Evolutionary conservation across 2,888 invertebrate genomes (phyloP), one percentile per base, ranked within the genome.

Genomic region (Buathra laborator): DNA sequence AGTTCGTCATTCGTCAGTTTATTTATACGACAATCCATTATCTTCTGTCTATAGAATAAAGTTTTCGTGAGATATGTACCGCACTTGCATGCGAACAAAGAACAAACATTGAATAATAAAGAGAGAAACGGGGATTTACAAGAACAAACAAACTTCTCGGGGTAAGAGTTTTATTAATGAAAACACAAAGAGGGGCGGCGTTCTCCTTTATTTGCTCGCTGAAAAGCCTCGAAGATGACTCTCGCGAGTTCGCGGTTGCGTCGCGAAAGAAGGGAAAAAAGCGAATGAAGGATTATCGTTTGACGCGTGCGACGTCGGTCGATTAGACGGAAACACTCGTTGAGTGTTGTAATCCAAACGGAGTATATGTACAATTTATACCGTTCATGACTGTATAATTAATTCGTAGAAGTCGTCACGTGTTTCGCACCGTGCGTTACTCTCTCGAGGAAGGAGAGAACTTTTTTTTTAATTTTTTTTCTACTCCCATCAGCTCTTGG

Each of bases 381-480:
- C 48, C 66, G 67, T 76, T 79, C 66, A 59, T 59, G 79, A 51
- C 75, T 85, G 75, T 66, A 76, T 79, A 79, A 85, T 85, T 67
- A 76, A 85, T 85, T 78, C 74, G 77, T 32, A 78, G 81, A 74
- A 74, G 64, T 84, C 70, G 84, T 70, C 53, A 84, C 24, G 59
- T 84, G 74, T 62, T 72, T 62, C 72, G 59, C 59, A 59, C 29
- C 59, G 59, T 59, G 59, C 29, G 29, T 24, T 32, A 59, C 32
- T 29, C 59, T 29, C 14, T 5, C 14, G 59, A 5, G 24, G 29
- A 14, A 14, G 59, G 59, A 59, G 59, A 14, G 59, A 29, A 29
- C 14, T 24, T 59, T 59, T 59, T 59, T 59, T 9, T 37, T 4
- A 3, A 7, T 37, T 37, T 37, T 37, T 37, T 37, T 37, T 37